phyloP scores from a whole-genome alignment of 1,140 invertebrate genomes.

The Hylaeus anthracinus region DNA sequence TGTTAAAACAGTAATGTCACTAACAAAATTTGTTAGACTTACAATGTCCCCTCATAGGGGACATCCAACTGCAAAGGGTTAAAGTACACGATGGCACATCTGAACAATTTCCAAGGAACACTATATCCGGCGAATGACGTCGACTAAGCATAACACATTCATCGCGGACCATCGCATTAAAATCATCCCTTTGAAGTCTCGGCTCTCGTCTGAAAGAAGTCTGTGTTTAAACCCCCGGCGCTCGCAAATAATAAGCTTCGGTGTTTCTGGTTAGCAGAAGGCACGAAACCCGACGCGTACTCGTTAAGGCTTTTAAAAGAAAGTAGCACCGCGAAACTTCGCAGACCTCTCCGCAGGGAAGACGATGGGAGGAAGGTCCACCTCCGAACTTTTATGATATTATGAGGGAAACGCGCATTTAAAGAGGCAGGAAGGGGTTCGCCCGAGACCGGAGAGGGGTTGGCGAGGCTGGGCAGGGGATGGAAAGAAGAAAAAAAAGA shows the following conservation, averaged over 20 bases:
- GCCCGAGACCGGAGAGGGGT: too few relatives aligned
- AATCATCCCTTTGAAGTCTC: neutral
- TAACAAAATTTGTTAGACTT: too few relatives aligned
- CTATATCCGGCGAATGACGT: too few relatives aligned
- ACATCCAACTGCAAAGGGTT: too few relatives aligned
- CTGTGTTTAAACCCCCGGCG: constrained; percentile 8
- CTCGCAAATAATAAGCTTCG: constrained; percentile 56
- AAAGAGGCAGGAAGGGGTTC: constrained; percentile 26
- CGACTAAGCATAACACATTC: too few relatives aligned
- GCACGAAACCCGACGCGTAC: constrained; percentile 28
- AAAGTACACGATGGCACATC: neutral
- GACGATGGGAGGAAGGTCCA: constrained; percentile 28
- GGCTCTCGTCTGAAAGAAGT: neutral
- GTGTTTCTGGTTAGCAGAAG: constrained; percentile 45
- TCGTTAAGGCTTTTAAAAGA: constrained; percentile 63
- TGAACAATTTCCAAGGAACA: too few relatives aligned
- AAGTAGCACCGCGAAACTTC: constrained; percentile 51
- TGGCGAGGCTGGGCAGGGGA: neutral
- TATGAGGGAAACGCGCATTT: constrained; percentile 60
- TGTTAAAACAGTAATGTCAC: too few relatives aligned
- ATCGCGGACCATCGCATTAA: neutral
- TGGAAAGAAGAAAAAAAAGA: neutral
- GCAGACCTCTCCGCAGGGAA: constrained; percentile 35
- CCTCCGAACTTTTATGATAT: constrained; percentile 53
- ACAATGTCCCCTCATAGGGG: too few relatives aligned